These are phyloP conservation scores for Blastobasis lacticolella DNA, from an alignment of 2,888 invertebrate genomes.

Conservation along the genomic window DNA sequence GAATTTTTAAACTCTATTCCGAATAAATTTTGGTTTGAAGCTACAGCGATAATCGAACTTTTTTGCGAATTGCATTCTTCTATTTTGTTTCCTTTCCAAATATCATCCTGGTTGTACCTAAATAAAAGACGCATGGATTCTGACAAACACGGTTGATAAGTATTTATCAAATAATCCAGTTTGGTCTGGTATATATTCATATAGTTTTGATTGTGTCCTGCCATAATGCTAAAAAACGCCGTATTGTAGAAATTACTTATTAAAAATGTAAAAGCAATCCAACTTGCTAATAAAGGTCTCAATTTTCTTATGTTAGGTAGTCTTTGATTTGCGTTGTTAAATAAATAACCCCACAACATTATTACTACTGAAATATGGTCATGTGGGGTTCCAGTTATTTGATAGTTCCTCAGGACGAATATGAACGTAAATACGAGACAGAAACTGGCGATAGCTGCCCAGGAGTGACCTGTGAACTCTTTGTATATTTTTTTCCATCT, in stretches of 20 bases:
- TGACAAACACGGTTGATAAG: not conserved
- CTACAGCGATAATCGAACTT: not conserved
- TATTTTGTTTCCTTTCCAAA: too few relatives aligned
- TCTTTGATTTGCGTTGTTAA: constrained; percentile 4
- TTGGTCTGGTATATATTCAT: too few relatives aligned
- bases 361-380: not conserved
- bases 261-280: constrained; percentile 50
- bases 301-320: constrained; percentile 27
- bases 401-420: not conserved
- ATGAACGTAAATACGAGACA: not conserved
- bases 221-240: constrained; percentile 36
- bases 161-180: too few relatives aligned
- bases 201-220: constrained; percentile 25
- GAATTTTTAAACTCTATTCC: not conserved
- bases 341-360: not conserved
- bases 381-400: not conserved
- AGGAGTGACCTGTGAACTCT: constrained; percentile 33
- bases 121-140: not conserved
- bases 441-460: constrained; percentile 14
- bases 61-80: not conserved
- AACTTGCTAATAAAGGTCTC: constrained; percentile 30
- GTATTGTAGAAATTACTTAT: constrained; percentile 46
- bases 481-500: constrained; percentile 38
- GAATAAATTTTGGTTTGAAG: not conserved
- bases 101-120: too few relatives aligned